These are phyloP conservation scores for Cheiracanthium punctorium DNA, from an alignment of 2,888 invertebrate species.

Conservation along the genomic window DNA sequence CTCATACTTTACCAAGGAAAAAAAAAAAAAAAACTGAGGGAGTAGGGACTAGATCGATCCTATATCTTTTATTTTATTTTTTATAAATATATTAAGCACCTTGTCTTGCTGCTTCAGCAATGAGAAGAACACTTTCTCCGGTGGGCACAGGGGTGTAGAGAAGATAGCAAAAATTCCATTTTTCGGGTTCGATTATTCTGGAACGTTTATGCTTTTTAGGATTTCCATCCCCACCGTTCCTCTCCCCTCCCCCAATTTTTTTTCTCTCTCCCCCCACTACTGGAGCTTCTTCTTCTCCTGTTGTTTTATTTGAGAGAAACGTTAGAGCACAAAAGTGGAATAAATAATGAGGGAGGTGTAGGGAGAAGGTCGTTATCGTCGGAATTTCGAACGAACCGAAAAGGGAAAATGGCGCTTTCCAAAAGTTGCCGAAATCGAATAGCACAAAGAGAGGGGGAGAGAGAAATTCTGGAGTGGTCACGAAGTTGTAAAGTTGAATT, in stretches of 20 bases:
- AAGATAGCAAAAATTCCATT: conserved; percentile 18
- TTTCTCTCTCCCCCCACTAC: too few relatives aligned
- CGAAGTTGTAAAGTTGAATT: too few relatives aligned
- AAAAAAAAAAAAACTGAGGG: conserved; percentile 9
- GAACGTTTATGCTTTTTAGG: conserved; percentile 51
- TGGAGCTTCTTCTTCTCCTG: too few relatives aligned
- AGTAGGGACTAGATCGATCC: too few relatives aligned
- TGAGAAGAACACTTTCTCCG: conserved; percentile 59
- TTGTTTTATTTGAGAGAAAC: conserved; percentile 17
- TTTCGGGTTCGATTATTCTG: conserved; percentile 30
- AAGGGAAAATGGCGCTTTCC: too few relatives aligned
- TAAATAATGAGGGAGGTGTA: conserved; percentile 59
- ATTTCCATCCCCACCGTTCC: conserved; percentile 24
- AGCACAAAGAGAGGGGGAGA: too few relatives aligned
- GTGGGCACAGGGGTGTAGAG: neutral
- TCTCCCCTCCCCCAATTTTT: too few relatives aligned
- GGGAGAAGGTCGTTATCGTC: conserved; percentile 38
- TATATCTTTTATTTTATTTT: conserved; percentile 51
- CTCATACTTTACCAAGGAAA: conserved; percentile 64
- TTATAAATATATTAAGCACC: conserved; percentile 69
- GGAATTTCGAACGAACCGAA: too few relatives aligned
- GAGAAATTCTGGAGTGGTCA: too few relatives aligned
- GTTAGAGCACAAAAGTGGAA: conserved; percentile 55
- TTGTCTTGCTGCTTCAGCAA: conserved; percentile 58
- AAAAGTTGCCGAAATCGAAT: too few relatives aligned